These are phyloP conservation scores for Aphidius colemani DNA, from an alignment of 2,888 invertebrate species.

Conservation along the genomic window DNA sequence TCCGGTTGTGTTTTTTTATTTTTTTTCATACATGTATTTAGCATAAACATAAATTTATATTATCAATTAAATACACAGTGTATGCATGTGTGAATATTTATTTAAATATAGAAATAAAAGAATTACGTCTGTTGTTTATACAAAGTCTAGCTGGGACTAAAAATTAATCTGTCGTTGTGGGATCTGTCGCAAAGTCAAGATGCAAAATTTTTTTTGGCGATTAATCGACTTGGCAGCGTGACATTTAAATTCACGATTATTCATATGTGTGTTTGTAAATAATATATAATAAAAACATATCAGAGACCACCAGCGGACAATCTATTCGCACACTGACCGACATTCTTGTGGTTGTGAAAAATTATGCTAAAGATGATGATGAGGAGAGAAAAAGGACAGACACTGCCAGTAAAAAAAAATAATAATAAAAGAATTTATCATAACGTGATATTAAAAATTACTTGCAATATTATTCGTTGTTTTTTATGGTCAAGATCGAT, in stretches of 20 bases:
- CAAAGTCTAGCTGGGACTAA: too few relatives aligned
- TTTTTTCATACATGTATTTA: too few relatives aligned
- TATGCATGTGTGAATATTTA: too few relatives aligned
- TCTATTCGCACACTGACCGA: constrained; percentile 41
- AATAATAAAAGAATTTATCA: constrained; percentile 11
- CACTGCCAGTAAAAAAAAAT: not conserved
- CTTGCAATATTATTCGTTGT: constrained; percentile 13
- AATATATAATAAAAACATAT: constrained; percentile 8
- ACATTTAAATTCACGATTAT: not conserved
- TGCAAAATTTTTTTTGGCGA: not conserved
- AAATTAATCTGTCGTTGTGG: too few relatives aligned
- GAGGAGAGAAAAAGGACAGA: not conserved
- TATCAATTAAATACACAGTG: too few relatives aligned
- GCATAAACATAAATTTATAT: too few relatives aligned
- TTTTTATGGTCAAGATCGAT: not conserved
- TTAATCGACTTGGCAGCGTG: constrained; percentile 6
- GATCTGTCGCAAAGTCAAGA: too few relatives aligned
- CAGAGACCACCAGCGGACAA: constrained; percentile 39
- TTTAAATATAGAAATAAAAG: too few relatives aligned
- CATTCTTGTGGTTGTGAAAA: constrained; percentile 45
- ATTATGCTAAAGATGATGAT: constrained; percentile 27
- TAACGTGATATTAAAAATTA: constrained; percentile 40
- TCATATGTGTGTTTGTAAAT: not conserved
- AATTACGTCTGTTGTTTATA: too few relatives aligned
- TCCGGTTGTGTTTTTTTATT: too few relatives aligned